phyloP scores from a whole-genome alignment of 2,797 vertebrate genomes.

The Acestrorhynchus altus region DNA sequence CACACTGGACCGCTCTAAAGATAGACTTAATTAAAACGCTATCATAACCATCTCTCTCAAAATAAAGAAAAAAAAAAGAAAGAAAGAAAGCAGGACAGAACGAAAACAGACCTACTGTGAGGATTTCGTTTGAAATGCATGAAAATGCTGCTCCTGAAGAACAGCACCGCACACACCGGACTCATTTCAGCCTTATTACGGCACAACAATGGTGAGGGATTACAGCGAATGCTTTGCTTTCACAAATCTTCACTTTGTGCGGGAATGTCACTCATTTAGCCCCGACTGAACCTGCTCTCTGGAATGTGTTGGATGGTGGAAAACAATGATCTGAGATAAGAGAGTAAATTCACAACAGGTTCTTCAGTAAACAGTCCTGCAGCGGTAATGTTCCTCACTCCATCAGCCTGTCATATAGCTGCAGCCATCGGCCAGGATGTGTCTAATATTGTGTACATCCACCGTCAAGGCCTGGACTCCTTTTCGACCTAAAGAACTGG shows the following conservation, averaged over 20 bases:
- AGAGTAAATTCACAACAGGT: constrained; percentile 1
- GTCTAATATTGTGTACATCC: too few species aligned
- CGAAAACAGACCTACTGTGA: not conserved
- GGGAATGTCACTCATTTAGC: constrained; percentile 37
- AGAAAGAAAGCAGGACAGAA: not conserved
- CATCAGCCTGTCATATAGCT: too few species aligned
- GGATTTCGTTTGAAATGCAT: constrained; percentile 32
- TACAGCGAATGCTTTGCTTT: constrained; percentile 26
- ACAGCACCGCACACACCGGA: constrained; percentile 30
- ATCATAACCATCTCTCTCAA: constrained; percentile 53
- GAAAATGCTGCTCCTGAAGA: constrained; percentile 38
- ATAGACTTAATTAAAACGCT: constrained; percentile 59
- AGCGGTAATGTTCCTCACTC: not conserved
- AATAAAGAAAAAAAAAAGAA: not conserved
- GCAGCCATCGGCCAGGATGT: too few species aligned
- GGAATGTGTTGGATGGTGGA: constrained; percentile 28
- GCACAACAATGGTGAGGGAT: constrained; percentile 33
- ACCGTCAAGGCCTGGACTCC: too few species aligned
- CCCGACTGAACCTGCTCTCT: constrained; percentile 34
- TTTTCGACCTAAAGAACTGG: too few species aligned
- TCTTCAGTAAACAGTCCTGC: constrained; percentile 26
- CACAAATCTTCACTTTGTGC: constrained; percentile 31
- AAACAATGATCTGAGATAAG: constrained; percentile 2
- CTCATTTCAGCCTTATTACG: constrained; percentile 32
- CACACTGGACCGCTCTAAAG: constrained; percentile 38